A percentile compares a stretch with the other conserved stretches of the same genome.
phyloP scores from a whole-genome alignment of 92 coral and sea anemone genomes.

The Epizoanthus scotinus region DNA sequence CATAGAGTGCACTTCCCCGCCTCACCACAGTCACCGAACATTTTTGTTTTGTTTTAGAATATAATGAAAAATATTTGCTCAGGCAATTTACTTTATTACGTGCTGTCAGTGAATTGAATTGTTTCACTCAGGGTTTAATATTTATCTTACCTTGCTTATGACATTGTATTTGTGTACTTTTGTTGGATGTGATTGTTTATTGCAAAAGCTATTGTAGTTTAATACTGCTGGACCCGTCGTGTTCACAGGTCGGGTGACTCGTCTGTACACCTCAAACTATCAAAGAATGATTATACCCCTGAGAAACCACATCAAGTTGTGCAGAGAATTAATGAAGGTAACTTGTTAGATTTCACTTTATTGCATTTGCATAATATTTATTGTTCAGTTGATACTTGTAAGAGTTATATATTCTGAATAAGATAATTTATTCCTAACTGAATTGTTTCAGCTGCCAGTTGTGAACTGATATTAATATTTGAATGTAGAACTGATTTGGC shows the following conservation, averaged over 20 bases:
- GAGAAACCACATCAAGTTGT: constrained; percentile 78
- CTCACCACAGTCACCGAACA: too few species aligned
- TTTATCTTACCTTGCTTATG: not conserved
- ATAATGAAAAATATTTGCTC: not conserved
- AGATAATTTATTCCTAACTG: not conserved
- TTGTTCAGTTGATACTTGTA: not conserved
- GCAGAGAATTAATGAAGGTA: constrained; percentile 87
- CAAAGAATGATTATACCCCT: constrained; percentile 71
- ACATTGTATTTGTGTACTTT: not conserved
- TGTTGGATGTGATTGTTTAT: too few species aligned
- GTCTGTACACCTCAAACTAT: constrained; percentile 62
- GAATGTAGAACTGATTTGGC: too few species aligned
- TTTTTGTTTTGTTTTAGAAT: too few species aligned
- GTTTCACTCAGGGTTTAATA: not conserved
- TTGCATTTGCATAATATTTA: constrained; percentile 1
- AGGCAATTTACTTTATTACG: not conserved
- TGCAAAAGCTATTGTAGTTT: too few species aligned
- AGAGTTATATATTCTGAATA: not conserved
- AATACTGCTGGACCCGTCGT: too few species aligned
- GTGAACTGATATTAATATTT: too few species aligned
- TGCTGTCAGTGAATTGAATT: not conserved
- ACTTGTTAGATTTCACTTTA: not conserved
- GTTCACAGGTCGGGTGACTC: constrained; percentile 69
- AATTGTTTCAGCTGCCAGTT: too few species aligned
- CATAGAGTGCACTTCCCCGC: too few species aligned